Evolutionary conservation across 2,888 invertebrate genomes (phyloP).

Genomic region (Eristalis arbustorum): DNA sequence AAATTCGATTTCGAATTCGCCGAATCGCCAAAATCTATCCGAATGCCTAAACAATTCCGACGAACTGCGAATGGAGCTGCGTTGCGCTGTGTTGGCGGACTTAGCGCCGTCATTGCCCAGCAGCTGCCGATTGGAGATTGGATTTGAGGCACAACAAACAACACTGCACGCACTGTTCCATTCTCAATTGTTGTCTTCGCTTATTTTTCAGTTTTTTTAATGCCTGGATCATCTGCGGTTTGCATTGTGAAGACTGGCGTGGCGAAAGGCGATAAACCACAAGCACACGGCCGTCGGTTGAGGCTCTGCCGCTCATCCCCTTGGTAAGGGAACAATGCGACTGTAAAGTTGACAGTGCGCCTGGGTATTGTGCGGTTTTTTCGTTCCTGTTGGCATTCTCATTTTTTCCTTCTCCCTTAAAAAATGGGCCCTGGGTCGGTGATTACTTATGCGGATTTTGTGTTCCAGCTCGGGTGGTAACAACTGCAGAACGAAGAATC

Average conservation of each 20-base stretch:
- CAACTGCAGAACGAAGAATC: background rate
- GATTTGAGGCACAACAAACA: conserved; percentile 29
- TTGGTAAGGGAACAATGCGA: conserved; percentile 58
- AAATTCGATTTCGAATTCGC: background rate
- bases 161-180: conserved; percentile 39
- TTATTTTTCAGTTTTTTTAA: conserved; percentile 10
- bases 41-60: conserved; percentile 11
- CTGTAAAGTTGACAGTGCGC: conserved; percentile 19
- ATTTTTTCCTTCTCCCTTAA: background rate
- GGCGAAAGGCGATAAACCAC: conserved; percentile 59
- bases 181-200: conserved; percentile 24
- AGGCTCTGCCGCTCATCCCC: conserved; percentile 41
- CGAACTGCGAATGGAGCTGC: conserved; percentile 4
- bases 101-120: conserved; percentile 47
- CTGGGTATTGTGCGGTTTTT: conserved; percentile 3
- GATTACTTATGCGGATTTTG: conserved; percentile 35
- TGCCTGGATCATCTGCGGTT: conserved; percentile 45
- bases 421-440: background rate
- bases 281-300: conserved; percentile 38
- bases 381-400: background rate
- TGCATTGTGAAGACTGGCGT: conserved; percentile 39
- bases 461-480: background rate
- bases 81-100: conserved; percentile 25
- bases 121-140: conserved; percentile 46
- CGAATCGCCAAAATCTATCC: background rate